Base-by-base conservation (phyloP, 1,140 invertebrate species). In the Pomacea maculata region DNA sequence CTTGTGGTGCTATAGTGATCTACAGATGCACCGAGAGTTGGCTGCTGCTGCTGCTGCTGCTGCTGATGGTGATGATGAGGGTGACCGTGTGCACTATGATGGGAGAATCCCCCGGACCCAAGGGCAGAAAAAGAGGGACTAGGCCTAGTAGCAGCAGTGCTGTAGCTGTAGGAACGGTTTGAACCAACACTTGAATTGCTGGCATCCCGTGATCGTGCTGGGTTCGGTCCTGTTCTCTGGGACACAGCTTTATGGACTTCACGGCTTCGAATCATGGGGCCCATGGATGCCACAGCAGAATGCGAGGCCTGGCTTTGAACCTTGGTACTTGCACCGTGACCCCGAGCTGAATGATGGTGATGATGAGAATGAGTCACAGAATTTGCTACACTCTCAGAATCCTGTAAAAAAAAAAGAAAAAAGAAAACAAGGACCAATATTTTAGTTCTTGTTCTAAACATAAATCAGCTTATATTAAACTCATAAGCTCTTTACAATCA, bases 121-220 rank as follows among this genome's bases (percentile, higher is more conserved):
- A 67, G 25, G 4, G 77, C 65, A 14, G 34, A 21, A 25, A 55
- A 78, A 11, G 45, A 21, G 17, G 65, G 29, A n/a, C 63, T 25
- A 8, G 77, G 77, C 4, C 77, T 52, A 65, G 65, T 17, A 54
- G 52, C 34, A 29, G 45, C 54, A 52, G 11, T 75, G 70, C 54
- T 78, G 75, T 80, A 82, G 71, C 63, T 78, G 71, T 63, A 72
- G 57, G 87, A 88, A 45, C 85, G 86, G 63, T 80, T 86, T 14
- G 88, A 89, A 15, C 87, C 86, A 52, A 89, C 87, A 79, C 88
- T 89, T 81, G 86, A 88, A 61, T 80, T 84, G 72, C 87, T 89
- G 34, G 84, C 80, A 70, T 89, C 88, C 19, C 88, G 83, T 70
- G 82, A 82, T 70, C 84, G 83, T 54, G 80, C 68, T 11, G 64